Conservation (phyloP, 2,888 invertebrate species). For the Conops quadrifasciatus region DNA sequence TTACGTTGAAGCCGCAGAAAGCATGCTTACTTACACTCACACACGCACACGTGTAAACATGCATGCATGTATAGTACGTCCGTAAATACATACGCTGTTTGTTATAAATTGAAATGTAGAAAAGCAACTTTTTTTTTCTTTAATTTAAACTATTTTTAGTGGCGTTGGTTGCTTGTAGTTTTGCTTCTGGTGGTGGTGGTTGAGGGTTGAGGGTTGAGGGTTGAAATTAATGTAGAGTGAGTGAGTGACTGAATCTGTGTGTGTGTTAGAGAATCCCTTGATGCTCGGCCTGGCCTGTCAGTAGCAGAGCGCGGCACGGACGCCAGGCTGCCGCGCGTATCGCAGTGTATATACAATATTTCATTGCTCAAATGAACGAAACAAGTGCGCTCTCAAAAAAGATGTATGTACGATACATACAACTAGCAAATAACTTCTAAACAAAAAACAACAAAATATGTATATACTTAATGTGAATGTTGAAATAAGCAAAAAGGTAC, state of each 20-base stretch:
- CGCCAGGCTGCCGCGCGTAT: not conserved
- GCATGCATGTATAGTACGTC: not conserved
- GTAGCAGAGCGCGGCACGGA: not conserved
- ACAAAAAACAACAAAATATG: too few species aligned
- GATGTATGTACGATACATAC: too few species aligned
- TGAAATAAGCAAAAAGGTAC: too few species aligned
- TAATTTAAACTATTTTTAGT: constrained; percentile 22
- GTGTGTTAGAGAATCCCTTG: constrained; percentile 1
- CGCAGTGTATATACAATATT: not conserved
- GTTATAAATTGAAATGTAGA: not conserved
- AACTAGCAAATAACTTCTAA: too few species aligned
- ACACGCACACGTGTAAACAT: too few species aligned
- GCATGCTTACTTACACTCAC: not conserved
- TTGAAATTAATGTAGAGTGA: too few species aligned
- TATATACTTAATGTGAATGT: too few species aligned
- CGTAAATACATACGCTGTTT: not conserved
- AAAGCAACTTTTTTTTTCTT: constrained; percentile 1
- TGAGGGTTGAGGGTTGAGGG: constrained; percentile 1
- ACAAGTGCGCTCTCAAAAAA: constrained; percentile 15
- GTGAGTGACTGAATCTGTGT: not conserved
- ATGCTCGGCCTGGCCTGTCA: not conserved
- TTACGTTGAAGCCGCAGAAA: constrained; percentile 21
- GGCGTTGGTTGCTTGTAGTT: not conserved
- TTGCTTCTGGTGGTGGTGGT: constrained; percentile 7
- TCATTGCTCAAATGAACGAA: constrained; percentile 4